Evolutionary conservation across 2,797 vertebrate species (phyloP).

Genomic region (Neosilurus hyrtlii): DNA sequence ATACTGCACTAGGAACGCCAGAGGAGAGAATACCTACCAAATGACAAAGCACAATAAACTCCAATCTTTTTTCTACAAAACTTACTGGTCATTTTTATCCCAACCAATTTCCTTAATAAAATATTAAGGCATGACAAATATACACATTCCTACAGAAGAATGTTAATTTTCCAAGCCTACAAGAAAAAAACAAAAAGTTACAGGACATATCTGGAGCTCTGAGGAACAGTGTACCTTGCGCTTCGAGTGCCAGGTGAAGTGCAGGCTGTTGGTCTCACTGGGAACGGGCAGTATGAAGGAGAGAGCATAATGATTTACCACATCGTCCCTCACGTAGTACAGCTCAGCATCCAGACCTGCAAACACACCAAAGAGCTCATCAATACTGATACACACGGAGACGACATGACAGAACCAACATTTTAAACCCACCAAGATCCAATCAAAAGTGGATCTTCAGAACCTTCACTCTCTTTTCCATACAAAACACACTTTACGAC

Average conservation of each 20-base stretch:
- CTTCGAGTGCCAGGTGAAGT: slow-evolving; percentile 94
- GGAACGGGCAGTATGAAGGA: slow-evolving; percentile 93
- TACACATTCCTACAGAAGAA: background rate
- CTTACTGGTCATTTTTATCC: background rate
- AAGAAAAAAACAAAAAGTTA: background rate
- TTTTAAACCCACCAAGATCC: background rate
- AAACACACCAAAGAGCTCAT: slow-evolving; percentile 9
- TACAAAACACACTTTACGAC: background rate
- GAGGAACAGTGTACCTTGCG: slow-evolving; percentile 72
- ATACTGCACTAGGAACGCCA: background rate
- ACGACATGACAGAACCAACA: background rate
- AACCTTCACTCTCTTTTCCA: background rate
- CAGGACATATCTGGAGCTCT: background rate
- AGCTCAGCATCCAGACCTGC: slow-evolving; percentile 95
- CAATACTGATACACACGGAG: background rate
- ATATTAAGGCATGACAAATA: background rate
- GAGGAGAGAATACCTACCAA: background rate
- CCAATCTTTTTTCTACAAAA: background rate
- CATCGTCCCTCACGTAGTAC: slow-evolving; percentile 92
- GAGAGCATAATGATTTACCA: slow-evolving; percentile 92
- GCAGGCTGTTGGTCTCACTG: slow-evolving; percentile 90
- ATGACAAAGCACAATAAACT: background rate
- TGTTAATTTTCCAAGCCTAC: background rate
- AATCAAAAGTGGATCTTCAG: background rate
- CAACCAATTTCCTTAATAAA: background rate